Evolutionary conservation across 2,888 invertebrate species (phyloP).

Genomic region (Drosophila antonietae): DNA sequence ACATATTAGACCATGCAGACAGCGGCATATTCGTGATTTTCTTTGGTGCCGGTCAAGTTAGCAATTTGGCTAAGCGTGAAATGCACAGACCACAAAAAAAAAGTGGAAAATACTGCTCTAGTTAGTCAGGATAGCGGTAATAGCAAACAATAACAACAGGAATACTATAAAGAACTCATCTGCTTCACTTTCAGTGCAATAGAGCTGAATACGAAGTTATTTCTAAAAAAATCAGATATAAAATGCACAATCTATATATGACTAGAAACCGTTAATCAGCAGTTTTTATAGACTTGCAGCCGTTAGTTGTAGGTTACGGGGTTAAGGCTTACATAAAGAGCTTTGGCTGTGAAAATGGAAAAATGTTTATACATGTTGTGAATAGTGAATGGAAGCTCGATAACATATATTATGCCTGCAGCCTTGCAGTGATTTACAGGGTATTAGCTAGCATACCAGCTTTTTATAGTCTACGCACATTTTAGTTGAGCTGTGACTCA

Average conservation of each 20-base stretch:
- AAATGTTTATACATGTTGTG: neutral
- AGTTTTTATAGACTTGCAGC: neutral
- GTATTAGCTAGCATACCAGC: conserved; percentile 24
- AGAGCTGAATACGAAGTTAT: conserved; percentile 41
- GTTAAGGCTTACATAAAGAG: neutral
- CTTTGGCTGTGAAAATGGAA: neutral
- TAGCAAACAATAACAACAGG: conserved; percentile 24
- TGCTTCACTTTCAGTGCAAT: neutral
- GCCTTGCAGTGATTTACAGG: conserved; percentile 4
- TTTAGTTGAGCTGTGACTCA: conserved; percentile 52
- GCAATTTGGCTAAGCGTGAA: conserved; percentile 80
- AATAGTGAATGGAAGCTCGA: neutral
- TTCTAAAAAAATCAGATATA: conserved; percentile 44
- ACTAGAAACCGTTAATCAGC: neutral
- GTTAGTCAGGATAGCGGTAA: conserved; percentile 48
- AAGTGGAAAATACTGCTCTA: conserved; percentile 47
- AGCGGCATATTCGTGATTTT: conserved; percentile 44
- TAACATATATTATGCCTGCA: neutral
- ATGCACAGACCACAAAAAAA: conserved; percentile 59
- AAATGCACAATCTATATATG: neutral
- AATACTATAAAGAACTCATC: neutral
- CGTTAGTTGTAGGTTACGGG: neutral
- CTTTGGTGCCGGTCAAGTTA: conserved; percentile 74
- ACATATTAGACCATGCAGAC: conserved; percentile 3
- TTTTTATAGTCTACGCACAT: neutral